Evolutionary conservation across 2,888 invertebrate species (phyloP).

Genomic region (Xestia rhomboidea): DNA sequence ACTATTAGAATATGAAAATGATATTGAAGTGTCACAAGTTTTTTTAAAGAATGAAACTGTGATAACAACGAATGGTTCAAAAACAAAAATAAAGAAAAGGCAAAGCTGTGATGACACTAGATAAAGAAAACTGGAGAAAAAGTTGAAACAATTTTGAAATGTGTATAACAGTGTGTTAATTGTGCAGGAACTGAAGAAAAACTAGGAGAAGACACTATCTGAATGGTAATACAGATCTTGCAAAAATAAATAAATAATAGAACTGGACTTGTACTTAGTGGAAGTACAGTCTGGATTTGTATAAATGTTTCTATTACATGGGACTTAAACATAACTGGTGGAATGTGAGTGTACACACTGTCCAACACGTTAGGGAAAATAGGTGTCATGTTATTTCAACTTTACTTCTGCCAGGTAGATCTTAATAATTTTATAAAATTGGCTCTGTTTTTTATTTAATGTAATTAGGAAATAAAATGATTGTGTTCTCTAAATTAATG

Average conservation of each 20-base stretch:
- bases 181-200: not conserved
- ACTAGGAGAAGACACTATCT: not conserved
- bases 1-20: slow-evolving; percentile 92
- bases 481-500: not conserved
- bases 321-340: not conserved
- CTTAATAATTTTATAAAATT: not conserved
- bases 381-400: not conserved
- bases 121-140: slow-evolving; percentile 57
- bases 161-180: not conserved
- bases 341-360: not conserved
- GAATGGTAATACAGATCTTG: not conserved
- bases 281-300: not conserved
- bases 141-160: not conserved
- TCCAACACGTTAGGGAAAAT: not conserved
- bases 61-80: slow-evolving; percentile 77
- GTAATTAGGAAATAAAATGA: slow-evolving; percentile 14
- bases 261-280: not conserved
- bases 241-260: not conserved
- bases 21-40: slow-evolving; percentile 76
- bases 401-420: not conserved
- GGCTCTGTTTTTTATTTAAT: not conserved
- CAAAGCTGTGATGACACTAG: slow-evolving; percentile 78
- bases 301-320: not conserved
- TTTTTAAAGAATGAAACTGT: slow-evolving; percentile 74
- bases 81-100: slow-evolving; percentile 79